Conservation (phyloP, 1,140 invertebrate species). For the Andricus grossulariae region DNA sequence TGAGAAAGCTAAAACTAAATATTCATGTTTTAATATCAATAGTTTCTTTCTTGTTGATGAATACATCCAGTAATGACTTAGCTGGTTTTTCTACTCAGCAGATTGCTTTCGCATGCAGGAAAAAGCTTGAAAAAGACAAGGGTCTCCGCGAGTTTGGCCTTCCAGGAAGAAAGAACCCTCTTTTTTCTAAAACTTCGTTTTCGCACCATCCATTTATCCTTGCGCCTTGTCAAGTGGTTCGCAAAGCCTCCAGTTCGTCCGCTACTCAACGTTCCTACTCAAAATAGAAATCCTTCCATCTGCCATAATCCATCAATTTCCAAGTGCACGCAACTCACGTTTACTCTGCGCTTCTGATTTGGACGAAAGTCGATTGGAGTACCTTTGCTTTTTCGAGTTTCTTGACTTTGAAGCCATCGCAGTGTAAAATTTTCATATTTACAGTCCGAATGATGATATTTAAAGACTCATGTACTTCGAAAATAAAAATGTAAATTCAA, state of each 20-base stretch:
- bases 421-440: no score
- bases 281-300: slow-evolving; percentile 35
- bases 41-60: no score
- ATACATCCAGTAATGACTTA: not conserved
- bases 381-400: slow-evolving; percentile 55
- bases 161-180: not conserved
- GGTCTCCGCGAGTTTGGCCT: not conserved
- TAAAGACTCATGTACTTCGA: no score
- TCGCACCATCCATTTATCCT: not conserved
- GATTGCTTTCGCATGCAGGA: not conserved
- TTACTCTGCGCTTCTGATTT: not conserved
- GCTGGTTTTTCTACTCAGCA: not conserved
- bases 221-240: not conserved
- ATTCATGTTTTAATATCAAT: no score
- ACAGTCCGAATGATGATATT: no score
- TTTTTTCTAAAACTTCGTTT: slow-evolving; percentile 7
- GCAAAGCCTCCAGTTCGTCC: slow-evolving; percentile 9
- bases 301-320: slow-evolving; percentile 47
- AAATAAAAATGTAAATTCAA: no score
- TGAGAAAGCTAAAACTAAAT: no score
- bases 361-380: not conserved
- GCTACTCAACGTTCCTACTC: not conserved
- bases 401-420: slow-evolving; percentile 9
- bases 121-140: not conserved
- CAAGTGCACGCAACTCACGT: not conserved